Percentiles rank a stretch among this genome's conserved stretches.
These are phyloP conservation scores for Dinocampus coccinellae DNA, from an alignment of 2,888 invertebrate species.

Conservation along the genomic window DNA sequence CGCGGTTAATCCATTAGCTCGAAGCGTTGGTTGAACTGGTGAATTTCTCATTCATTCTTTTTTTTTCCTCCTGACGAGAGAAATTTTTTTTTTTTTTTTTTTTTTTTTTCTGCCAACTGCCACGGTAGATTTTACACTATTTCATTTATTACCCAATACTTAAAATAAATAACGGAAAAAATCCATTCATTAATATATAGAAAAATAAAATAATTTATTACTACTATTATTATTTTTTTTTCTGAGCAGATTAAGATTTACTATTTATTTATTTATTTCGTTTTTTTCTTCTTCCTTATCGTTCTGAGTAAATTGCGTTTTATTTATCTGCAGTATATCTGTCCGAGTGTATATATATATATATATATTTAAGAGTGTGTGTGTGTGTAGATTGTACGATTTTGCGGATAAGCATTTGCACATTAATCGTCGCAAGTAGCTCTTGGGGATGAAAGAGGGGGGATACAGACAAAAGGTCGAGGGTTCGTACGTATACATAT, in stretches of 20 bases:
- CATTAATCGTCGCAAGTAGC: background rate
- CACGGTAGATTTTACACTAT: background rate
- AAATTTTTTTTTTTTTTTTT: background rate
- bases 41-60: background rate
- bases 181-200: background rate
- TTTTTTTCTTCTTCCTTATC: background rate
- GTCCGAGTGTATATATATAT: background rate
- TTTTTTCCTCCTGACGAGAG: background rate
- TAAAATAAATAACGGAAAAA: too few relatives aligned
- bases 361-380: background rate
- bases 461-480: slow-evolving; percentile 1
- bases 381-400: background rate
- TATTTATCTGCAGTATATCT: background rate
- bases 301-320: background rate
- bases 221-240: too few relatives aligned
- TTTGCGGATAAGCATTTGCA: slow-evolving; percentile 13
- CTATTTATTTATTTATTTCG: background rate
- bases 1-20: slow-evolving; percentile 28
- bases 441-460: background rate
- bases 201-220: background rate
- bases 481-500: background rate
- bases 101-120: too few relatives aligned
- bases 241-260: background rate
- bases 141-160: background rate
- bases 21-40: slow-evolving; percentile 3